Percentiles rank a stretch among this genome's conserved stretches.
Evolutionary conservation across 2,888 invertebrate genomes (phyloP).

Genomic region (Empis livida): DNA sequence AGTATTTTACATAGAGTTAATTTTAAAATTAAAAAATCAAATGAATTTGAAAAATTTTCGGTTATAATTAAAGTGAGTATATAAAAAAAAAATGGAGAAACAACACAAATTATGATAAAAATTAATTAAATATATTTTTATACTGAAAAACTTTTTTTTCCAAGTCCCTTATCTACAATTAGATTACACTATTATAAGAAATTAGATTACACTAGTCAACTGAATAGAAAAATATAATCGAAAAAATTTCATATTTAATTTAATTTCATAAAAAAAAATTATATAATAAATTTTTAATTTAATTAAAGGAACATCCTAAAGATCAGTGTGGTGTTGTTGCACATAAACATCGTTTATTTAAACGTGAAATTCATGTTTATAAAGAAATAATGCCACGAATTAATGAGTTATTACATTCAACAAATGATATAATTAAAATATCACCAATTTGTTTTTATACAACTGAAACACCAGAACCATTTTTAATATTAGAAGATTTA

Average conservation of each 20-base stretch:
- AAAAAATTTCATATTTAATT: too few species aligned
- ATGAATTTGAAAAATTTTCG: constrained; percentile 24
- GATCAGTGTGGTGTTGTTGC: constrained; percentile 31
- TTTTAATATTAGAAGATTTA: constrained; percentile 43
- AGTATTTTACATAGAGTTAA: constrained; percentile 33
- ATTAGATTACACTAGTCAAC: too few species aligned
- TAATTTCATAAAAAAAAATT: not conserved
- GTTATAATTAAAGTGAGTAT: constrained; percentile 28
- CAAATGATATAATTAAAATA: constrained; percentile 26
- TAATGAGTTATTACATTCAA: constrained; percentile 24
- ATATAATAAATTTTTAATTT: not conserved
- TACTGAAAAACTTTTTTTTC: too few species aligned
- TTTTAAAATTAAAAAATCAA: constrained; percentile 23
- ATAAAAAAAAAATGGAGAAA: too few species aligned
- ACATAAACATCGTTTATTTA: constrained; percentile 29
- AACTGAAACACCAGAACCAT: constrained; percentile 30
- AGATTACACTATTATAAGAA: too few species aligned
- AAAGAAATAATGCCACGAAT: constrained; percentile 29
- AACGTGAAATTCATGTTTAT: constrained; percentile 31
- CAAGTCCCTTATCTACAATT: too few species aligned
- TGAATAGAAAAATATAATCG: too few species aligned
- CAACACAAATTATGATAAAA: too few species aligned
- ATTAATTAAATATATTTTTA: not conserved
- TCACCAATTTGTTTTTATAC: constrained; percentile 32
- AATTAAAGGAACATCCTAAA: constrained; percentile 28